A percentile compares a stretch with the other conserved stretches of the same genome.
These are phyloP conservation scores for Phymorhynchus buccinoides DNA, from an alignment of 1,140 invertebrate genomes.

Conservation along the genomic window DNA sequence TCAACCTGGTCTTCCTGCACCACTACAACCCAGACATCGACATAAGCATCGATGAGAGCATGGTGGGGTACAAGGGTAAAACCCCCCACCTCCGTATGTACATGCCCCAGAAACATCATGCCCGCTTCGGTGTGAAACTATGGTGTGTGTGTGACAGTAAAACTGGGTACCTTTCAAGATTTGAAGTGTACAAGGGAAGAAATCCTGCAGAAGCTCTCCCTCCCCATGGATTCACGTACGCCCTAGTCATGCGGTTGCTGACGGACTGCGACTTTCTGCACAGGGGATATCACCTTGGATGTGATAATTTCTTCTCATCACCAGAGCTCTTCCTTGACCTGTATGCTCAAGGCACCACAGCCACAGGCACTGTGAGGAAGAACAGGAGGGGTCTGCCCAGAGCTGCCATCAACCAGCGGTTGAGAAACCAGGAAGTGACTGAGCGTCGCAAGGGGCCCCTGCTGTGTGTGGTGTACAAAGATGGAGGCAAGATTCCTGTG, in stretches of 20 bases:
- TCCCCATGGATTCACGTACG: not conserved
- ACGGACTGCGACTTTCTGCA: not conserved
- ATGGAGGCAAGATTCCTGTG: not conserved
- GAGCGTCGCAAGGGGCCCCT: not conserved
- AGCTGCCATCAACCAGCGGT: not conserved
- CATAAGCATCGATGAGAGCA: constrained; percentile 6
- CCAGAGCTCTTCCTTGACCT: not conserved
- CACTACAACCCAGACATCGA: not conserved
- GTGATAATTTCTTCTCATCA: not conserved
- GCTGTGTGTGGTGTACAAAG: not conserved
- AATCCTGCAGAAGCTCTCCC: not conserved
- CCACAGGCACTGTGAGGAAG: not conserved
- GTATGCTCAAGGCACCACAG: not conserved
- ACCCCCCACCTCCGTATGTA: constrained; percentile 16
- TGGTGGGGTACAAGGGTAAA: constrained; percentile 14
- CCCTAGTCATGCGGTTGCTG: not conserved
- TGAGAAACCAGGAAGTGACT: not conserved
- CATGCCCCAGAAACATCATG: constrained; percentile 27
- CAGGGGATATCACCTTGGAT: not conserved
- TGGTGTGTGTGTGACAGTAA: constrained; percentile 13
- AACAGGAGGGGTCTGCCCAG: constrained; percentile 8
- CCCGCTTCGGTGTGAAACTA: constrained; percentile 11
- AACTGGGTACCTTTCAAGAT: not conserved
- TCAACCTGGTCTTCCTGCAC: not conserved
- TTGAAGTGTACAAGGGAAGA: constrained; percentile 32